Evolutionary conservation across 2,113 vertebrate species (phyloP).

Genomic region (Echinops telfairi): DNA sequence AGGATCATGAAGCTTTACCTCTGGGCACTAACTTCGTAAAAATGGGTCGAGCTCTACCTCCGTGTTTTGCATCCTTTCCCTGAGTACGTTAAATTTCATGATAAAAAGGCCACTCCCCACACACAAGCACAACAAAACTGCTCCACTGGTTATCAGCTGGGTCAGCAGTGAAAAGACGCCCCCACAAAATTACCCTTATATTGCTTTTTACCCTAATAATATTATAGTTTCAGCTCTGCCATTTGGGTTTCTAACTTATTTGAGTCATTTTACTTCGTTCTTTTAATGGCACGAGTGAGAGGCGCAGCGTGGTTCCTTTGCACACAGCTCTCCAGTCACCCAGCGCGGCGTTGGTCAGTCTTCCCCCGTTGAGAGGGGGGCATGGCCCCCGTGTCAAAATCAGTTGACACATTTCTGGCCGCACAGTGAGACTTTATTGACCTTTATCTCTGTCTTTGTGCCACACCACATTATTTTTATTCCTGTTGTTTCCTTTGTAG

Average conservation of each 20-base stretch:
- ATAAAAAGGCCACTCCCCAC: too few species aligned
- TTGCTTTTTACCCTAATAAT: not conserved
- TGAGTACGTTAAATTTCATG: too few species aligned
- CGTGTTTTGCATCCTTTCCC: too few species aligned
- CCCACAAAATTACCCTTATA: too few species aligned
- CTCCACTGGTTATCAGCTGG: too few species aligned
- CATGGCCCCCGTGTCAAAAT: too few species aligned
- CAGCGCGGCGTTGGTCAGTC: fast-evolving
- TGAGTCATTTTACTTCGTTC: not conserved
- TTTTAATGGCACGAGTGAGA: not conserved
- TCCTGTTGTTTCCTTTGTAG: not conserved
- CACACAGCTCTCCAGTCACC: fast-evolving
- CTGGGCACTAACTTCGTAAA: not conserved
- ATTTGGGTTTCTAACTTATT: not conserved
- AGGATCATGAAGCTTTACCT: not conserved
- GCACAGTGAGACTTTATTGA: not conserved
- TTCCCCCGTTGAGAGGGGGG: not conserved
- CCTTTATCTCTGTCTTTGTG: fast-evolving
- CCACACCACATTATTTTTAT: fast-evolving
- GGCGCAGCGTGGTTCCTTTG: not conserved
- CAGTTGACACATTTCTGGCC: not conserved
- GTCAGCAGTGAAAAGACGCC: too few species aligned
- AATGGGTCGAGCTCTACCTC: too few species aligned
- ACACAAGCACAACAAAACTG: too few species aligned
- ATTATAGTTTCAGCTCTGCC: not conserved